phyloP scores from a whole-genome alignment of 2,888 invertebrate species.

The Rhagophthalmus giganteus region DNA sequence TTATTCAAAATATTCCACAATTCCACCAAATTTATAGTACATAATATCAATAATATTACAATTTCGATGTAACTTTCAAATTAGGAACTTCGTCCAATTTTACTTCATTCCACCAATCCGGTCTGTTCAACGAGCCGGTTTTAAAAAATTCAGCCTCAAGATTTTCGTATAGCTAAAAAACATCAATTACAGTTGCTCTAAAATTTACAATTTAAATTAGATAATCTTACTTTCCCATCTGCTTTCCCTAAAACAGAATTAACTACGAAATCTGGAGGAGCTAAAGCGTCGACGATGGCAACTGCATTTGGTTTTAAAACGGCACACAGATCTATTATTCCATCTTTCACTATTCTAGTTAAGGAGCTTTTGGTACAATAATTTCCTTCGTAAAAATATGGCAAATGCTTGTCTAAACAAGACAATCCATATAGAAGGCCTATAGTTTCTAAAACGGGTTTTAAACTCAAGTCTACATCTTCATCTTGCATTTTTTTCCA shows the following conservation, averaged over 20 bases:
- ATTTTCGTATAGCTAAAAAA: slow-evolving; percentile 69
- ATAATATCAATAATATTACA: no score
- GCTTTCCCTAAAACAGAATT: slow-evolving; percentile 84
- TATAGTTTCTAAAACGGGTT: slow-evolving; percentile 57
- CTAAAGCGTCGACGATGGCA: slow-evolving; percentile 78
- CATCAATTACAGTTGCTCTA: no score
- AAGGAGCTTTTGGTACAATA: slow-evolving; percentile 50
- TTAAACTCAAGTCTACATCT: slow-evolving; percentile 47
- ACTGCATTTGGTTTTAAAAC: slow-evolving; percentile 76
- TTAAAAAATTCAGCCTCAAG: slow-evolving; percentile 70
- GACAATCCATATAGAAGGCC: slow-evolving; percentile 62
- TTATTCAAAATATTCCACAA: no score
- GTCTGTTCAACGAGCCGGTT: slow-evolving; percentile 65
- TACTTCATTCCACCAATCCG: slow-evolving; percentile 71
- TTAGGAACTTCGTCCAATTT: not conserved
- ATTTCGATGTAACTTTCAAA: not conserved
- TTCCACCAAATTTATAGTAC: no score
- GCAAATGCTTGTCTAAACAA: slow-evolving; percentile 63
- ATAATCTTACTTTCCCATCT: slow-evolving; percentile 72
- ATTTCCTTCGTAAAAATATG: slow-evolving; percentile 64
- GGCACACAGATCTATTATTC: slow-evolving; percentile 68
- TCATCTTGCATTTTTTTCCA: slow-evolving; percentile 55
- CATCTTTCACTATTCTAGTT: slow-evolving; percentile 64
- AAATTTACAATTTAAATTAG: not conserved
- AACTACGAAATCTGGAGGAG: slow-evolving; percentile 87